phyloP scores from a whole-genome alignment of 2,113 vertebrate species.

The Ctenodactylus gundi region DNA sequence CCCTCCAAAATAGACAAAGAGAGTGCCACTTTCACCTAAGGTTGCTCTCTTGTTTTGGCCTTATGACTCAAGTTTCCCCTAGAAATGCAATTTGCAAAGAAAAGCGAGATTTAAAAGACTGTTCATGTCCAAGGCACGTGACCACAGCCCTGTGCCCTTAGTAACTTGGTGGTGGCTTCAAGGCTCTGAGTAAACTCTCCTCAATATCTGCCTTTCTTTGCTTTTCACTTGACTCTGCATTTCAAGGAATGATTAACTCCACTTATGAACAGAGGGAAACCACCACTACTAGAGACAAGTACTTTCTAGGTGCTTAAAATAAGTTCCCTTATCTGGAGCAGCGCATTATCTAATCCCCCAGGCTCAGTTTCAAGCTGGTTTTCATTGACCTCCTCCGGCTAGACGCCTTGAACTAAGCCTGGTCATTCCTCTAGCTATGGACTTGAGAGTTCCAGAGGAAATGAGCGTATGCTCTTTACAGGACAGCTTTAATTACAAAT shows the following conservation, averaged over 20 bases:
- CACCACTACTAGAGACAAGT: neutral
- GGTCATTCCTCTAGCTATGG: neutral
- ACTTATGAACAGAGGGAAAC: neutral
- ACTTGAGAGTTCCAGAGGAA: neutral
- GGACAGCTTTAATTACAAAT: slow-evolving; percentile 33
- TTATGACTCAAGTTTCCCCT: neutral
- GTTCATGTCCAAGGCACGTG: neutral
- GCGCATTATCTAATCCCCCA: neutral
- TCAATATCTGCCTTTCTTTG: neutral
- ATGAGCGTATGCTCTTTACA: neutral
- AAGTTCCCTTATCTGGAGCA: neutral
- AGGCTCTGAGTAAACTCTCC: neutral
- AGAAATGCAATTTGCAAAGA: slow-evolving; percentile 28
- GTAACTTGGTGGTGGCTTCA: no score
- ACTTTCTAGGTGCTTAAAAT: neutral
- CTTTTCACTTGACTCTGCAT: neutral
- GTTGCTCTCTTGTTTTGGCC: neutral
- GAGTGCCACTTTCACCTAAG: neutral
- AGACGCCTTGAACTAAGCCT: neutral
- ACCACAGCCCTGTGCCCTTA: neutral
- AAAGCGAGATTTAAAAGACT: slow-evolving; percentile 23
- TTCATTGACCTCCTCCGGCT: neutral
- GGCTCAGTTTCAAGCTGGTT: neutral
- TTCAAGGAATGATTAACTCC: slow-evolving; percentile 3
- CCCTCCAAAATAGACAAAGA: neutral